A percentile compares a stretch with the other conserved stretches of the same genome.
Conservation (phyloP, 2,888 invertebrate genomes). For the Choristoneura rosaceana region DNA sequence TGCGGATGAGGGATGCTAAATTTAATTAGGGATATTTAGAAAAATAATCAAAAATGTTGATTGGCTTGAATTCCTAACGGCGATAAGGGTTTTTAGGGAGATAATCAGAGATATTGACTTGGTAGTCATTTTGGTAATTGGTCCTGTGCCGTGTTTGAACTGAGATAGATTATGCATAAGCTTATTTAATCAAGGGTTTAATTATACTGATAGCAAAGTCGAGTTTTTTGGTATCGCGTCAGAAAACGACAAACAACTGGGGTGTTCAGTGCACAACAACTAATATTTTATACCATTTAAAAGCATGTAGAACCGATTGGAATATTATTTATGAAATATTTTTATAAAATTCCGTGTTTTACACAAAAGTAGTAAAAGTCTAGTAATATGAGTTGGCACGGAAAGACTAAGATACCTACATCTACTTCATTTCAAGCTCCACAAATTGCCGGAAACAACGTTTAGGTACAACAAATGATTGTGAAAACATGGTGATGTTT, state of each 20-base stretch:
- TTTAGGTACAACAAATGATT: background rate
- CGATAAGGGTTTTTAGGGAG: background rate
- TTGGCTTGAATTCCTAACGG: background rate
- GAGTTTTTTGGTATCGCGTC: too few relatives aligned
- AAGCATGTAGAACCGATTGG: too few relatives aligned
- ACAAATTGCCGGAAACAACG: constrained; percentile 3
- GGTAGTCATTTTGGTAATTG: background rate
- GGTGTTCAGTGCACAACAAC: too few relatives aligned
- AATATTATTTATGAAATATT: too few relatives aligned
- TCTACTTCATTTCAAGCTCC: constrained; percentile 7
- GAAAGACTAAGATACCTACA: constrained; percentile 1
- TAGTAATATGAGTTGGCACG: constrained; percentile 13
- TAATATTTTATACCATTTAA: too few relatives aligned
- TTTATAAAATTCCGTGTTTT: background rate
- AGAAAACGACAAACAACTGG: too few relatives aligned
- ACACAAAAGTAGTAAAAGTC: background rate
- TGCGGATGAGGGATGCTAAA: constrained; percentile 20
- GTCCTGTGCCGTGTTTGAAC: background rate
- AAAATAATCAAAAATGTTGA: background rate
- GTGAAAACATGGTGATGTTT: background rate
- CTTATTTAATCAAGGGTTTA: background rate
- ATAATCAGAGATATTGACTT: background rate
- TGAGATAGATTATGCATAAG: background rate
- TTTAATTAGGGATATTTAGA: constrained; percentile 18
- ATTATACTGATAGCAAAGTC: too few relatives aligned